These are phyloP conservation scores for Clusia tigrina DNA, from an alignment of 2,888 invertebrate species.

Conservation along the genomic window DNA sequence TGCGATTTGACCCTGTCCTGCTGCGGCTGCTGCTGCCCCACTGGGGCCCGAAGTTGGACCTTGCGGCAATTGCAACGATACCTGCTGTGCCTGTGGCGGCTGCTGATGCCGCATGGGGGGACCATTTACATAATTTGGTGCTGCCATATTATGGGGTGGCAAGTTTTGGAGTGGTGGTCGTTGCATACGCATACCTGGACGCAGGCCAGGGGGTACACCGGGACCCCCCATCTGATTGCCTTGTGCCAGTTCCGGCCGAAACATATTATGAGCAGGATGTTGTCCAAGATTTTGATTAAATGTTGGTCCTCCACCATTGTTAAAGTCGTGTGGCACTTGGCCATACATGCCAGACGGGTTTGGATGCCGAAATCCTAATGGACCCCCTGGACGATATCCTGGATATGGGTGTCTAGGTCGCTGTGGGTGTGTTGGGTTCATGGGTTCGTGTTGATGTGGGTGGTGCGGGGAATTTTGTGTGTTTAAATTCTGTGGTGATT, in stretches of 20 bases:
- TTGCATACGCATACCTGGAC: constrained; percentile 66
- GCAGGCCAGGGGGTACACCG: constrained; percentile 41
- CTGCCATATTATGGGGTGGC: constrained; percentile 46
- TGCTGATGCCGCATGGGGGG: constrained; percentile 37
- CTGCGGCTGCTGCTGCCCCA: not conserved
- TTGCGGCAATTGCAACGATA: constrained; percentile 25
- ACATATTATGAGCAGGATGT: constrained; percentile 39
- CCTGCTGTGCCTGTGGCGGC: constrained; percentile 35
- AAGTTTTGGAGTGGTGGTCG: constrained; percentile 64
- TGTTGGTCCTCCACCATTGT: constrained; percentile 11
- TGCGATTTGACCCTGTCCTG: constrained; percentile 30
- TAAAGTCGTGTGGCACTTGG: constrained; percentile 45
- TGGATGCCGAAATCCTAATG: constrained; percentile 42
- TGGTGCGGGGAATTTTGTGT: constrained; percentile 38
- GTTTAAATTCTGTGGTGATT: constrained; percentile 27
- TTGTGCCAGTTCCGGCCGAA: constrained; percentile 34
- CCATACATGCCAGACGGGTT: constrained; percentile 42
- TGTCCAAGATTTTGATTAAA: constrained; percentile 40
- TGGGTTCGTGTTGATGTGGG: constrained; percentile 44
- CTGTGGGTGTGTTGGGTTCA: constrained; percentile 10
- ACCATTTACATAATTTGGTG: constrained; percentile 48
- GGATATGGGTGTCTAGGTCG: constrained; percentile 53
- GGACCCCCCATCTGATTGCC: constrained; percentile 4
- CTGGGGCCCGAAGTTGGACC: constrained; percentile 16
- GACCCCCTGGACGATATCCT: constrained; percentile 43